phyloP scores from a whole-genome alignment of 2,888 invertebrate genomes.

The Dicranocentrus wangi region DNA sequence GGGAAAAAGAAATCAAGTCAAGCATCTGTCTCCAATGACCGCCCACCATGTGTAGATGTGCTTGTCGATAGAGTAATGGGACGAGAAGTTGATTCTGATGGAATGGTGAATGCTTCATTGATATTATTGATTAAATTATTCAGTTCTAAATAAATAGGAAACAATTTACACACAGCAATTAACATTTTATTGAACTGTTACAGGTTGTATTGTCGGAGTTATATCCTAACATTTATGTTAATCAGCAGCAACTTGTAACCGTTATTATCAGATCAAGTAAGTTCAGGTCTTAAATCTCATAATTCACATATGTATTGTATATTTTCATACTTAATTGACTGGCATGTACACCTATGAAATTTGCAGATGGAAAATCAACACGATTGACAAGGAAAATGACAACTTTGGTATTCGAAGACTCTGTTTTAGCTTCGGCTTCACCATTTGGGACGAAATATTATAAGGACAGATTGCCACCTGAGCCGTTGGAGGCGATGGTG shows the following conservation, averaged over 20 bases:
- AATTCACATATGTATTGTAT: not conserved
- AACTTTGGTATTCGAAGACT: slow-evolving; percentile 66
- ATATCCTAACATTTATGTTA: too few species aligned
- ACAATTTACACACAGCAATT: too few species aligned
- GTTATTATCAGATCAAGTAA: too few species aligned
- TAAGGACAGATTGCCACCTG: slow-evolving; percentile 61
- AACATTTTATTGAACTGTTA: too few species aligned
- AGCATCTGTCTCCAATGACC: not conserved
- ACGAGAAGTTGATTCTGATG: slow-evolving; percentile 52
- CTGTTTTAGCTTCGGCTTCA: slow-evolving; percentile 64
- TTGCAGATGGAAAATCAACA: slow-evolving; percentile 64
- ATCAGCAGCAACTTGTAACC: too few species aligned
- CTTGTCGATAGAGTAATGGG: slow-evolving; percentile 44
- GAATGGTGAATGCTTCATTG: slow-evolving; percentile 57
- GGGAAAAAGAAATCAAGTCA: slow-evolving; percentile 25
- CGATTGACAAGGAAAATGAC: slow-evolving; percentile 65
- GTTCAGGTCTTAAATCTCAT: not conserved
- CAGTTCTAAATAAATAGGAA: not conserved
- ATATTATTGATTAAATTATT: too few species aligned
- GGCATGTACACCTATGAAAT: too few species aligned
- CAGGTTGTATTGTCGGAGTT: too few species aligned
- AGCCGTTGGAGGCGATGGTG: slow-evolving; percentile 65
- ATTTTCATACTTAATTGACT: too few species aligned
- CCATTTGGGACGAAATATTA: slow-evolving; percentile 68
- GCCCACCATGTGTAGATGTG: slow-evolving; percentile 57